Percentiles rank a stretch among this genome's conserved stretches.
Evolutionary conservation across 1,140 invertebrate species (phyloP).

Genomic region (Vanessa tameamea): DNA sequence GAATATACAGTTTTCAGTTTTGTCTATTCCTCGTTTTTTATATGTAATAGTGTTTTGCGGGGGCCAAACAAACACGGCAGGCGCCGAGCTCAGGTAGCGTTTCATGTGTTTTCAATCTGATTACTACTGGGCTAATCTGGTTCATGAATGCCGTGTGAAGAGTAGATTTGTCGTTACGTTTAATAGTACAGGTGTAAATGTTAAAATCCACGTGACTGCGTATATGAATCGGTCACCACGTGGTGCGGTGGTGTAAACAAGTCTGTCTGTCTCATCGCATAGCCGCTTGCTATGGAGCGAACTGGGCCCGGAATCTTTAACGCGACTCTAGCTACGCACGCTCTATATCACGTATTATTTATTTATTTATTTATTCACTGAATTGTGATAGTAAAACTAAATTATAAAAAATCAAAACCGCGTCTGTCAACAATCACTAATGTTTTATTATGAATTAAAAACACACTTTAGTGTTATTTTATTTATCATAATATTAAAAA

Average conservation of each 20-base stretch:
- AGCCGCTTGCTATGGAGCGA: constrained; percentile 6
- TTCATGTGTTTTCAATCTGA: constrained; percentile 72
- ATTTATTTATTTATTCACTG: neutral
- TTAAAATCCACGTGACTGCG: constrained; percentile 62
- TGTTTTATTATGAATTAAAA: no score
- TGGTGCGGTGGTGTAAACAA: constrained; percentile 76
- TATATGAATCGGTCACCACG: constrained; percentile 69
- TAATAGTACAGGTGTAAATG: constrained; percentile 51
- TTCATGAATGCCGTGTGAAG: constrained; percentile 46
- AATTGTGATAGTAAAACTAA: neutral
- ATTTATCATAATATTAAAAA: no score
- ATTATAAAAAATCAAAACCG: neutral
- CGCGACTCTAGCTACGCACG: constrained; percentile 6
- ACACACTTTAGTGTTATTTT: no score
- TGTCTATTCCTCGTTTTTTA: constrained; percentile 17
- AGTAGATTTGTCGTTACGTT: constrained; percentile 39
- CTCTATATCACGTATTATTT: neutral
- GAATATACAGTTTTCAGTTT: constrained; percentile 27
- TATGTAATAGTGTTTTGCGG: constrained; percentile 54
- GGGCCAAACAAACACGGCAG: constrained; percentile 66
- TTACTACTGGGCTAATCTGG: constrained; percentile 57
- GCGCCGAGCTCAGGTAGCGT: constrained; percentile 75
- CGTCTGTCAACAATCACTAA: no score
- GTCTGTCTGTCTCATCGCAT: constrained; percentile 57
- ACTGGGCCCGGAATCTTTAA: neutral